These are phyloP conservation scores for Buathra laborator DNA, from an alignment of 2,888 invertebrate genomes.

Conservation along the genomic window DNA sequence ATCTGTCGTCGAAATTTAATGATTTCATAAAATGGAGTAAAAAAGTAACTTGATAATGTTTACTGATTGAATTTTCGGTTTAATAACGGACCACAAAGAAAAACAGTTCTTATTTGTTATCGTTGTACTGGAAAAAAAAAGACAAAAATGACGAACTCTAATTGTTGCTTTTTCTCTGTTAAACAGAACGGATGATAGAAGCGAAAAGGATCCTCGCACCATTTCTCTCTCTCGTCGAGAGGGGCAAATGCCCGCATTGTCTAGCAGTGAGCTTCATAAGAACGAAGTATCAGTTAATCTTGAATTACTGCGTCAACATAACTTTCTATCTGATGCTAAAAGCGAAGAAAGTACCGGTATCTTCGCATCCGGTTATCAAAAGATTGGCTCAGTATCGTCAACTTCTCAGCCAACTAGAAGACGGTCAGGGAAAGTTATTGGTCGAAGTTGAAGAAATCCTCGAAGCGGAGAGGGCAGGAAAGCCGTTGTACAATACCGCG, in stretches of 20 bases:
- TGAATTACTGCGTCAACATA: slow-evolving; percentile 95
- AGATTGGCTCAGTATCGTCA: slow-evolving; percentile 93
- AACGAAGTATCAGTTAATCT: slow-evolving; percentile 89
- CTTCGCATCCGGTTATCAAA: slow-evolving; percentile 96
- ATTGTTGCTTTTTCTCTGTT: slow-evolving; percentile 67
- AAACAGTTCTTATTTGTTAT: too few species aligned
- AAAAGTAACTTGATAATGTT: too few species aligned
- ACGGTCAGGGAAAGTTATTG: slow-evolving; percentile 89
- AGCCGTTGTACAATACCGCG: slow-evolving; percentile 82
- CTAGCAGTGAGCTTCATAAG: slow-evolving; percentile 90
- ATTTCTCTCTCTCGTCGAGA: slow-evolving; percentile 88
- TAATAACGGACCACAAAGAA: too few species aligned
- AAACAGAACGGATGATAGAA: slow-evolving; percentile 86
- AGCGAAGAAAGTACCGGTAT: slow-evolving; percentile 90
- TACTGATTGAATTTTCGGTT: too few species aligned
- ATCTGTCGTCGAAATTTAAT: too few species aligned
- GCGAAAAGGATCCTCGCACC: slow-evolving; percentile 90
- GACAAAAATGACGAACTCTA: background rate
- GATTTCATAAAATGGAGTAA: too few species aligned
- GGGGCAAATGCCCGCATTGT: slow-evolving; percentile 88
- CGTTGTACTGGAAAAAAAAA: too few species aligned
- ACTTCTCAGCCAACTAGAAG: slow-evolving; percentile 91
- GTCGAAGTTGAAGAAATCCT: slow-evolving; percentile 90
- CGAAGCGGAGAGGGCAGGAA: slow-evolving; percentile 85
- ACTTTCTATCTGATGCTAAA: slow-evolving; percentile 94